Base-by-base conservation (phyloP, 2,797 vertebrate genomes). In the Philypnodon macrostomus region DNA sequence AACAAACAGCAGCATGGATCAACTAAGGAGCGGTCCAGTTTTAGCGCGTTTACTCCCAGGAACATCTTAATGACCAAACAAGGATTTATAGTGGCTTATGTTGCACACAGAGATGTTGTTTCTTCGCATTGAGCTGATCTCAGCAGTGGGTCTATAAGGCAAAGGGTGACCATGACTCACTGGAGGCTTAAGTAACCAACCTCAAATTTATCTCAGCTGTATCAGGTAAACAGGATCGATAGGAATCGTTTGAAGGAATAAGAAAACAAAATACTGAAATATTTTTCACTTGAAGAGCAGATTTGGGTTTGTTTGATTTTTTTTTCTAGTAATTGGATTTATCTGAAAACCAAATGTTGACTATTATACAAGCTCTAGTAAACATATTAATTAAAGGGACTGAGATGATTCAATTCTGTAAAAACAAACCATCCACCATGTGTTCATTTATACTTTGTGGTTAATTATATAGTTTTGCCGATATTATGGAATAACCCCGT, bases 11-110 rank as follows among this genome's bases (percentile, higher is more conserved):
- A 48, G 48, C 63, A 54, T 61, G 61, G 63, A 80, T 57, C 63
- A 66, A 63, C 73, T 21, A 51, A 73, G 74, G 34, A 66, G 70
- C 64, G 10, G 34, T 34, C 61, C 62, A 36, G 44, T 57, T 70
- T 71, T 76, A 62, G 63, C 55, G 38, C 3, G 3, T 77, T 79
- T 73, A 56, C 81, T 75, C 77, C 35, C 14, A 75, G 79, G 77
- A 72, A 73, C 71, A 70, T 67, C 67, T 80, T 84, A 84, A 85
- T 74, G 79, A 76, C 75, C 58, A 55, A 70, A 76, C n/a, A 58
- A 81, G 72, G 77, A 79, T 87, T 85, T 82, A 81, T 78, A 53
- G 59, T 35, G 72, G 66, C 73, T 73, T 76, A 73, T 32, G 34
- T 62, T 75, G 63, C 45, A 10, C 53, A 54, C 44, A 63, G 58